Base-by-base conservation (phyloP, 1,140 invertebrate genomes). In the Drosophila pseudoobscura region DNA sequence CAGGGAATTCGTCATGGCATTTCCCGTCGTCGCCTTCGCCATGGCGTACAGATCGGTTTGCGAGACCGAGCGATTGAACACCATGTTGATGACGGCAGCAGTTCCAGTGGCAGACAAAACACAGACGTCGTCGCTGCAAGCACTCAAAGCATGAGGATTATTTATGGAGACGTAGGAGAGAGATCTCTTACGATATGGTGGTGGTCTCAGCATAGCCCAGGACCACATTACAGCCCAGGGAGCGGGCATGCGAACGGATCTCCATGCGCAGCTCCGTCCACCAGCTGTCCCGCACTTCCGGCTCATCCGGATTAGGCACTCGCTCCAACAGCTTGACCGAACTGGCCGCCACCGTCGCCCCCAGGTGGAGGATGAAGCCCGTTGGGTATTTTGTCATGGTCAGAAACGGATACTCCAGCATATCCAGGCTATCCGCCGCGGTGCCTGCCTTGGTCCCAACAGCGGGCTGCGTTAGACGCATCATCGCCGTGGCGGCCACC, bases 221-320 rank as follows among this genome's bases (percentile, higher is more conserved):
- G 39, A 99, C 97, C n/a, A 97, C 97, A 91, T 98, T 98, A 80
- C 98, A 99, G 9, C 95, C 95, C 39, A 99, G 92, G 15, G 97
- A 95, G 57, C 97, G 93, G 4, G 97, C 96, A 91, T 99, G 98
- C 6, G 97, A 97, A 2, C 97, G 93, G 59, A 99, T 95, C 94
- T 99, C 98, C 92, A 97, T 98, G 46, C 98, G 93, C 9, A 99
- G 93, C 92, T 99, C 98, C 0, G 95, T 97, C 98, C 98, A 99
- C 98, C 98, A 99, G 6, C 95, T 94, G 89, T 98, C 98, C 41
- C 98, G 93, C 1, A 96, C 95, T 89, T 98, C 97, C 1, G 96
- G 96, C 89, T 98, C 97, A 91, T 98, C 97, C 61, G 95, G 92
- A 91, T 95, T 96, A 13, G 94, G 94, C 44, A 97, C 96, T 65